Conservation (phyloP, 37 sponge, comb jelly and placozoan genomes). For the Aphrocallistes beatrix region DNA sequence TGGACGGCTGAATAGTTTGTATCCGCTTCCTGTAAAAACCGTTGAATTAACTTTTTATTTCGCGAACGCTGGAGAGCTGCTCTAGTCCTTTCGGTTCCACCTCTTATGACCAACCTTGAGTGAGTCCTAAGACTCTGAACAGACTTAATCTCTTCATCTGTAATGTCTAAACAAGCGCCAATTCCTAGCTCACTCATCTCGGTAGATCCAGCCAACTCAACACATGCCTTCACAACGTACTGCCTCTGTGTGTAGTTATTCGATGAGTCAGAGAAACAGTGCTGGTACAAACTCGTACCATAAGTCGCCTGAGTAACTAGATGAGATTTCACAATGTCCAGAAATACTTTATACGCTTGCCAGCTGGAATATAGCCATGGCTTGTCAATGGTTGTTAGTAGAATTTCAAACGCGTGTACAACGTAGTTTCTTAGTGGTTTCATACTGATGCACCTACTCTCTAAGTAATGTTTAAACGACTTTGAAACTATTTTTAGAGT, state of each 20-base stretch:
- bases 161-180: slow-evolving; percentile 8
- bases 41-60: background rate
- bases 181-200: background rate
- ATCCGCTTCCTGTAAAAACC: slow-evolving; percentile 18
- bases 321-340: slow-evolving; percentile 25
- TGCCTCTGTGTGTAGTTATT: slow-evolving; percentile 1
- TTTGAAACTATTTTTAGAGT: background rate
- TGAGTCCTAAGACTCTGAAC: background rate
- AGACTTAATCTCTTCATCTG: background rate
- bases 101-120: slow-evolving; percentile 6
- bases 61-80: background rate
- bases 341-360: slow-evolving; percentile 17
- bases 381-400: background rate
- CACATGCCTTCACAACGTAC: slow-evolving; percentile 7
- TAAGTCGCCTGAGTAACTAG: background rate
- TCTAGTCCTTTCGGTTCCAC: slow-evolving; percentile 21
- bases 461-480: background rate
- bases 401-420: background rate
- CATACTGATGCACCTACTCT: slow-evolving; percentile 6
- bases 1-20: slow-evolving; percentile 10
- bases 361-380: slow-evolving; percentile 20
- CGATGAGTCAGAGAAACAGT: slow-evolving; percentile 14
- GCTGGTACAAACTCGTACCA: slow-evolving; percentile 10
- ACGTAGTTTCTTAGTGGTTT: background rate
- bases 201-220: slow-evolving; percentile 21